These are phyloP conservation scores for Lithosia quadra DNA, from an alignment of 2,888 invertebrate genomes.

Conservation along the genomic window DNA sequence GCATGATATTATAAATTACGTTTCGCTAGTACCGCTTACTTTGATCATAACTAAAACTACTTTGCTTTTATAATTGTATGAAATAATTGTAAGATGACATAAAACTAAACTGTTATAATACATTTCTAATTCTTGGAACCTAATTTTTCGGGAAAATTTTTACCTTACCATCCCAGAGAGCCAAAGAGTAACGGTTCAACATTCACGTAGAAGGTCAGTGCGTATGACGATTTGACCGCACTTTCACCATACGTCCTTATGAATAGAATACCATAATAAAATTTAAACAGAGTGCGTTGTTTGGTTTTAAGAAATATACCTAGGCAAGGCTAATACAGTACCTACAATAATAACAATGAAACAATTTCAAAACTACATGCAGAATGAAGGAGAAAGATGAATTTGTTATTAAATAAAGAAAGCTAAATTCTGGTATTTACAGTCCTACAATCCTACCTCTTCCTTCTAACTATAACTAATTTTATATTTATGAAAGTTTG, in stretches of 20 bases:
- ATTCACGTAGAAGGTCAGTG: conserved; percentile 10
- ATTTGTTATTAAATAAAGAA: no score
- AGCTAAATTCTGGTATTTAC: no score
- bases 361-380: no score
- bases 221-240: not conserved
- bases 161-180: conserved; percentile 21
- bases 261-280: not conserved
- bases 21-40: not conserved
- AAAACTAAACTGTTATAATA: not conserved
- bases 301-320: not conserved
- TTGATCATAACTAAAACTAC: not conserved
- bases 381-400: no score
- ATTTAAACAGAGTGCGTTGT: not conserved
- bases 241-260: not conserved
- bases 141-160: not conserved
- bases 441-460: no score
- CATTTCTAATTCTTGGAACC: not conserved
- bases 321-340: no score
- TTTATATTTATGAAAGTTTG: no score
- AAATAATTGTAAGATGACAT: not conserved
- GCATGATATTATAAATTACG: not conserved
- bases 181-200: conserved; percentile 29
- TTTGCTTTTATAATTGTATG: not conserved
- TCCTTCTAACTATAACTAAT: no score
- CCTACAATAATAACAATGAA: no score